Base-by-base conservation (phyloP, 2,113 vertebrate genomes). In the Myrmecophaga tridactyla region DNA sequence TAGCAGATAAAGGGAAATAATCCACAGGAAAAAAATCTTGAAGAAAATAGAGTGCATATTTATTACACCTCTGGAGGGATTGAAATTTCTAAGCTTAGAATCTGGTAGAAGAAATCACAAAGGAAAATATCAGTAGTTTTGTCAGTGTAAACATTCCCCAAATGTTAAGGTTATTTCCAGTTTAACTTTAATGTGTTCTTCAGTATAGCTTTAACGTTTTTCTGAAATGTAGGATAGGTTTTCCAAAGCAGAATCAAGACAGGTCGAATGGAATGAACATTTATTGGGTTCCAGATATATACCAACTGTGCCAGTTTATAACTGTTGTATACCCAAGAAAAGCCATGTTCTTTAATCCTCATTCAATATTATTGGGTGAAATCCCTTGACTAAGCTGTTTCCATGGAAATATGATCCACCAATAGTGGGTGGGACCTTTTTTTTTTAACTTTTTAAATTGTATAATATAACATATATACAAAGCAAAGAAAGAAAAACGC, bases 1-100 rank as follows among this genome's bases (percentile, higher is more conserved):
- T 31, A 76, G 76, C 6, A 65, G 58, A 31, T 63, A 65, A 95
- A 88, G 78, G 72, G 29, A 60, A 92, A 78, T 73, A 53, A 62
- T 56, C 29, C 31, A 1, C 18, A 62, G 43, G 60, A n/a, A 46
- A 65, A 63, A 83, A 90, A 86, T n/a, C 84, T 75, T 56, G 34
- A 90, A 89, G 70, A 51, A 95, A 92, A 86, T 77, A 88, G 62
- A 94, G 67, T 73, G 39, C 36, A 41, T 92, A 34, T 77, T 84
- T 94, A 89, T 94, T 89, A 96, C 92, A 69, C 43, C 36, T 85
- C 69, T 88, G n/a, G 77, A 90, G 72, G 70, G 58, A 69, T 36
- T 94, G 83, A 75, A 92, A 89, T 96, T 73, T 89, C 91, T 92
- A 96, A 94, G 86, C 83, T 90, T 86, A 93, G 91, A 81, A 70